Evolutionary conservation across 2,888 invertebrate species (phyloP), one percentile per base, ranked within the genome.

Genomic region (Adela reaumurella): DNA sequence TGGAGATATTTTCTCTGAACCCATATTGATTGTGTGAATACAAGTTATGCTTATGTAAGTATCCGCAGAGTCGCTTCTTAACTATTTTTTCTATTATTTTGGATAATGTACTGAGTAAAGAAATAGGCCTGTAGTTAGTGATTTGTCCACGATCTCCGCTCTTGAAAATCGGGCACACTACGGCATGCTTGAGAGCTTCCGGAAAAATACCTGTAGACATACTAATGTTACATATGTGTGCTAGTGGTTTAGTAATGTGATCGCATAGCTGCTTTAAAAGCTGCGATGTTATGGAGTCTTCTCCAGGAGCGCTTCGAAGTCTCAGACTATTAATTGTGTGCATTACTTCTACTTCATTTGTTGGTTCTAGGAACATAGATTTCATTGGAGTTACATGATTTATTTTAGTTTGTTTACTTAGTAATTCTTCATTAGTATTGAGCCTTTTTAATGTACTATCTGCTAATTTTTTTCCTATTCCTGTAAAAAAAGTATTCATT

Each of bases 111-210:
- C n/a, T 24, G 24, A 24, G 24, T 24, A 24, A 6, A 24, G 24
- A 24, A 10, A 24, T 24, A 24, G 24, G 24, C 24, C 24, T 24
- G 24, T 24, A 24, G 24, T 24, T 24, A 10, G 24, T 24, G 10
- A 24, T 24, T 24, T 24, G 24, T 6, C 24, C 24, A 6, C 29
- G n/a, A 46, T 17, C 17, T 18, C n/a, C 8, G 29, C 35, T 17
- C 28, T 28, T 35, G 17, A 59, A 54, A 52, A 62, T 42, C 51
- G 59, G 50, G 6, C 46, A 46, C 3, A 24, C 14, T 17, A 46
- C 17, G 11, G 46, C 24, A 11, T 17, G 24, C 18, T 46, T 46
- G 8, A 46, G 17, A 17, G 19, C 19, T 17, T 3, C 16, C 11
- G 46, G 46, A 35, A 46, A 46, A 17, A 17, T 18, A n/a, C 35